Evolutionary conservation across 2,113 vertebrate species (phyloP), one percentile per base, ranked within the genome.

Genomic region (Pampusana beccarii): DNA sequence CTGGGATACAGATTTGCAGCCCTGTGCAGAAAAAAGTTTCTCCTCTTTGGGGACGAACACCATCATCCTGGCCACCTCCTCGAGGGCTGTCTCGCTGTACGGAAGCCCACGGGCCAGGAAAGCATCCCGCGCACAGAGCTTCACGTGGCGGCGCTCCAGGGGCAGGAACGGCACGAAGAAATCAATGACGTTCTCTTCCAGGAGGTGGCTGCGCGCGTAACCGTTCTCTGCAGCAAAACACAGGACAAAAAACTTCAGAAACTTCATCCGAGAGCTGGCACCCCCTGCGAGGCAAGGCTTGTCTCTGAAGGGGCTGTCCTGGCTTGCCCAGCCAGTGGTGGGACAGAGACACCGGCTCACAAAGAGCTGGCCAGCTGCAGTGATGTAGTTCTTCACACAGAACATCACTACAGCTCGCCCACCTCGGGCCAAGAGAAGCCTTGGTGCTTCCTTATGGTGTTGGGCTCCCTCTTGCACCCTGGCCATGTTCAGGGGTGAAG

Each of bases 1-100:
- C 93, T 99, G 99, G 26, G 99, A 97, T 54, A 99, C 97, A 16
- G 99, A 99, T 90, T 99, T 99, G 97, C 99, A 99, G 46, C 99
- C 99, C 93, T 99, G 99, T 25, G 99, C 98, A 48, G 99, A 99
- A 97, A 99, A 99, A 44, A 99, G 98, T 84, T 98, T 98, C 72
- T 99, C 98, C 71, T 99, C 98, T 91, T 98, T 98, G 65, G 99
- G 99, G 36, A 99, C 97, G 15, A 99, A 99, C 13, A 98, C 94
- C 98, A 99, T 99, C 74, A 98, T 99, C 95, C 97, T 98, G 69
- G 99, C 99, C 42, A 99, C 98, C 71, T 99, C 97, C 0, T 99
- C 98, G 11, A 99, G 97, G 1, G 95, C 97, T 5, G 95, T 97
- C 40, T 99, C 98, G 0, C 97, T 98, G 13, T 98, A 98, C 0